phyloP scores from a whole-genome alignment of 2,113 vertebrate genomes.

The Ictidomys tridecemlineatus region DNA sequence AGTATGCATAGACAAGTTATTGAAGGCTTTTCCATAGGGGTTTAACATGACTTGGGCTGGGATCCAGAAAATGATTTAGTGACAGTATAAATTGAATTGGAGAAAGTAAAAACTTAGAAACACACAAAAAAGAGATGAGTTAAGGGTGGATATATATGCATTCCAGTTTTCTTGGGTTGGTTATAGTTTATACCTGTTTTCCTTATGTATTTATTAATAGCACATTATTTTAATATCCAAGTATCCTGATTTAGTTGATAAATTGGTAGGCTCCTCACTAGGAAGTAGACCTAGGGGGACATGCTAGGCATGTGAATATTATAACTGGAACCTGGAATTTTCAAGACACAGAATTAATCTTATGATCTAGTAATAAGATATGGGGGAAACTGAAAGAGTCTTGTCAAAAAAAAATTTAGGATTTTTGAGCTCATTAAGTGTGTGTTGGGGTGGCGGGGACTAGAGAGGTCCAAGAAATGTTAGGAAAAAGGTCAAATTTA shows the following conservation, averaged over 20 bases:
- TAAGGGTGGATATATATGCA: neutral
- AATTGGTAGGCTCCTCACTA: neutral
- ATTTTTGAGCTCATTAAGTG: neutral
- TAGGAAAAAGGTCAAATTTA: neutral
- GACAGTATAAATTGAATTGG: neutral
- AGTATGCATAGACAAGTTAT: neutral
- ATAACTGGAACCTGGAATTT: neutral
- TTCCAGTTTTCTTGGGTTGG: neutral
- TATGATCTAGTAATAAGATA: neutral
- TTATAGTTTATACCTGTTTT: slow-evolving; percentile 12
- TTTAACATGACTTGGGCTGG: neutral
- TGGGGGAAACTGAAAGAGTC: neutral
- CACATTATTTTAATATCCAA: neutral
- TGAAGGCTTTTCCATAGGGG: neutral
- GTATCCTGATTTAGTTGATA: neutral
- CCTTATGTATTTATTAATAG: neutral
- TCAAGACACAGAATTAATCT: neutral
- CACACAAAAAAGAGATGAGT: neutral
- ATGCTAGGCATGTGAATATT: neutral
- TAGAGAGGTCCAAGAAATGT: neutral
- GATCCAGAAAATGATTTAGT: neutral
- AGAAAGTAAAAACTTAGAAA: neutral
- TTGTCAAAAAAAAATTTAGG: neutral
- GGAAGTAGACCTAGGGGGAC: neutral
- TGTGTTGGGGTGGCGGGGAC: no score